Evolutionary conservation across 2,888 invertebrate genomes (phyloP), one percentile per base, ranked within the genome.

Genomic region (Macrophya annulata): DNA sequence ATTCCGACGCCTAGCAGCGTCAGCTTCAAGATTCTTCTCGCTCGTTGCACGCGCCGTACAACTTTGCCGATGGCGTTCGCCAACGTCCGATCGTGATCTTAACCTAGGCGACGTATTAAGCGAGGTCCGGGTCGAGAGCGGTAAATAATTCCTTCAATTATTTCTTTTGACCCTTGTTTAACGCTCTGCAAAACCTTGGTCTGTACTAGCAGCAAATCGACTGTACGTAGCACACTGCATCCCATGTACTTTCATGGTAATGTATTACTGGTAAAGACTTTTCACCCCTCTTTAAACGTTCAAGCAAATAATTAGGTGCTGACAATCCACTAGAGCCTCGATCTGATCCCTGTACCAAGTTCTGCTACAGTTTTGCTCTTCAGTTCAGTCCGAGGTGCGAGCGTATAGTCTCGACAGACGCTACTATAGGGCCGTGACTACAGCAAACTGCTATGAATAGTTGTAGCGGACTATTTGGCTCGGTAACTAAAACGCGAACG

Each of bases 1-100:
- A 90, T 90, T 90, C 90, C 90, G 87, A 79, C 87, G 88, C 90
- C 90, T 89, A 86, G 88, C 88, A 89, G 89, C 89, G 90, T 90
- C 89, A 89, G 89, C 89, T 86, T 88, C 86, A 83, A 86, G 88
- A 89, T 89, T 89, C 89, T 90, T 77, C 45, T 86, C 87, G 81
- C 87, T 88, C 87, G 68, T 71, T 87, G 87, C 88, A 87, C 87
- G 86, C 87, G 87, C 84, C 71, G 84, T 84, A 68, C 81, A 86
- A 87, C 86, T 62, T 85, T 12, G 82, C 85, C 72, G 85, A 86
- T 77, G 45, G 31, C 76, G 62, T 31, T 48, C 59, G 31, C 25
- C 81, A 62, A 81, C 62, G 43, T 71, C 68, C 83, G 68, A 83
- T 83, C 83, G 68, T 68, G 83, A 83, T 83, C 83, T 83, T 71